These are phyloP conservation scores for Drosophila sp. DNA, from an alignment of 1,140 invertebrate genomes.

Conservation along the genomic window DNA sequence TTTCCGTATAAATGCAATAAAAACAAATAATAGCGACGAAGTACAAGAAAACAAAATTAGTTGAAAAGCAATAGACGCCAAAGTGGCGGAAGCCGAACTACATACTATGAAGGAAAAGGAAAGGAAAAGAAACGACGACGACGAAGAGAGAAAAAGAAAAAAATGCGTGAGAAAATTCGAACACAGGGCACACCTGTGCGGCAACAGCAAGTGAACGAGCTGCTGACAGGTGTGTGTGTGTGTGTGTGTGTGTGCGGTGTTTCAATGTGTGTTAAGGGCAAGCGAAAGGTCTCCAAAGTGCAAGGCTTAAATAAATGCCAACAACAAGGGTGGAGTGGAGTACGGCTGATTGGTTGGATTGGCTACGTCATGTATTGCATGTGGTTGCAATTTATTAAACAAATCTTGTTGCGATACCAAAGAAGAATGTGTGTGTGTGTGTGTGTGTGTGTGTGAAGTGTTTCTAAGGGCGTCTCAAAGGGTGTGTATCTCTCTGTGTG, in stretches of 20 bases:
- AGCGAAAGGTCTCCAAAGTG: constrained; percentile 13
- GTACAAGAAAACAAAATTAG: constrained; percentile 79
- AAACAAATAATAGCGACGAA: constrained; percentile 77
- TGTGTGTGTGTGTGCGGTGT: background rate
- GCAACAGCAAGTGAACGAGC: constrained; percentile 20
- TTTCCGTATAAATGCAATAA: constrained; percentile 81
- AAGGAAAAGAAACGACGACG: constrained; percentile 18
- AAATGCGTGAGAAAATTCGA: constrained; percentile 75
- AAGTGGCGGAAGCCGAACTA: constrained; percentile 62
- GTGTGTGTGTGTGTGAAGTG: background rate
- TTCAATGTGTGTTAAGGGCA: constrained; percentile 1
- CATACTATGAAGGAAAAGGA: constrained; percentile 31
- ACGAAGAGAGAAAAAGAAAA: constrained; percentile 24
- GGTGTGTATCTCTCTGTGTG: background rate
- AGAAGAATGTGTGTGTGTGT: background rate
- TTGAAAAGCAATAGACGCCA: constrained; percentile 61
- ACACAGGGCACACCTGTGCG: constrained; percentile 52
- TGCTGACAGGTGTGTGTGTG: constrained; percentile 11
- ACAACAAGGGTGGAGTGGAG: background rate
- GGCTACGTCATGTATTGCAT: constrained; percentile 21
- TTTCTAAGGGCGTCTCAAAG: background rate
- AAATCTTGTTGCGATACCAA: constrained; percentile 21
- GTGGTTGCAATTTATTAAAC: constrained; percentile 53
- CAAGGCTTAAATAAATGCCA: constrained; percentile 12
- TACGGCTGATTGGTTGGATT: constrained; percentile 35